Conservation (phyloP, 2,797 vertebrate genomes). For the Astyanax mexicanus region DNA sequence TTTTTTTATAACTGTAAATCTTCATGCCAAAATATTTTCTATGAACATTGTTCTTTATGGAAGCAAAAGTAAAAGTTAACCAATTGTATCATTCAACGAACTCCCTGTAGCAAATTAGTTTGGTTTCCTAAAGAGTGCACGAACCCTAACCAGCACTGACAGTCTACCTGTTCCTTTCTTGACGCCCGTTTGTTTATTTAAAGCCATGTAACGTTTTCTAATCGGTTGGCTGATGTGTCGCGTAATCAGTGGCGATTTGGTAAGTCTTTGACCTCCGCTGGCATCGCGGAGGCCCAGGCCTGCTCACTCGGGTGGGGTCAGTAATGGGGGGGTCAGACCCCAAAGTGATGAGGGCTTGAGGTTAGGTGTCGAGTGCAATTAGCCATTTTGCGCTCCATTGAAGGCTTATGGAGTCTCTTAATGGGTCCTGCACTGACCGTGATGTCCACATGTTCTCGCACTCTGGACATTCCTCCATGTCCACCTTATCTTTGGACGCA, state of each 20-base stretch:
- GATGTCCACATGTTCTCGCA: conserved; percentile 52
- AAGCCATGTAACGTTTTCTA: conserved; percentile 77
- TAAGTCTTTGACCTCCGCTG: conserved; percentile 77
- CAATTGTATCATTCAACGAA: too few species aligned
- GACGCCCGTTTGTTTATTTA: conserved; percentile 70
- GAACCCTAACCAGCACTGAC: not conserved
- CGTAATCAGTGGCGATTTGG: conserved; percentile 78
- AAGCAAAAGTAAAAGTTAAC: too few species aligned
- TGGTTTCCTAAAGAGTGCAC: too few species aligned
- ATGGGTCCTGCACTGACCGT: conserved; percentile 58
- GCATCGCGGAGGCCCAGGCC: conserved; percentile 64
- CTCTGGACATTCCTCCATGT: not conserved
- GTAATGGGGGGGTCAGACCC: conserved; percentile 50
- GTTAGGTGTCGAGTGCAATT: conserved; percentile 79
- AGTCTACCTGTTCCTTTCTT: conserved; percentile 11
- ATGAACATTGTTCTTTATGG: too few species aligned
- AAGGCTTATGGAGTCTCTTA: conserved; percentile 73
- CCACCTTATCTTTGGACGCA: not conserved
- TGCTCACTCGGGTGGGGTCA: conserved; percentile 67
- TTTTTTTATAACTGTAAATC: too few species aligned
- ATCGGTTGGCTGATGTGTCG: conserved; percentile 79
- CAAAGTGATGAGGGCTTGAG: conserved; percentile 70
- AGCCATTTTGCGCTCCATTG: conserved; percentile 80
- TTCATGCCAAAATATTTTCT: too few species aligned
- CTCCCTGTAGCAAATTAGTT: too few species aligned